Base-by-base conservation (phyloP, 2,888 invertebrate species). In the Tipula unca region DNA sequence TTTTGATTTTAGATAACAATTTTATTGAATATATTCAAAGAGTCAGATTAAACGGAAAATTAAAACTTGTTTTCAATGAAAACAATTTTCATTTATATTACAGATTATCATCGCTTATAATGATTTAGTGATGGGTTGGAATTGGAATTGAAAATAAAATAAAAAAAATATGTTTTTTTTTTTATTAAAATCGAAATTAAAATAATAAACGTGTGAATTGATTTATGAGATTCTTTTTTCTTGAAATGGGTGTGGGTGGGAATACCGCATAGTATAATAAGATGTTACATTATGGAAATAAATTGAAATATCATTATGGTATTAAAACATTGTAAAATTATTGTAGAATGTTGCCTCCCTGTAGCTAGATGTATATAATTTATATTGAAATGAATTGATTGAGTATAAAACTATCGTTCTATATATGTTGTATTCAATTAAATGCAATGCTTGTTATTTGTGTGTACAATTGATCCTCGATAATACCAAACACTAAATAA, bases 151-250 rank as follows among this genome's bases (percentile, higher is more conserved):
- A 17, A 48, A 48, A 48, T 4, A 48, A 32, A 32, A 32, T 6
- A 32, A 6, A 32, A 32, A 32, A 32, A 1, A 17, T 17, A 17
- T 17, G 6, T 48, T n/a, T n/a, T n/a, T n/a, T n/a, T n/a, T n/a
- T n/a, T n/a, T n/a, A n/a, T n/a, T n/a, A 25, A 69, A 69, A 69
- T 69, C 69, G 69, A 25, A 69, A 69, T 69, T 69, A 69, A 20
- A 69, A 69, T 69, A 69, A 69, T 54, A 54, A 69, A 69, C 69
- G 69, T 69, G 69, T 69, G 69, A 69, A 69, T 69, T 69, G 69
- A 69, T 69, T 69, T 69, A 69, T 69, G 20, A 25, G 25, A 69
- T 69, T 69, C 69, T 69, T 69, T 54, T n/a, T n/a, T n/a, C n/a
- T 25, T 10, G 25, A 69, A 69, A 69, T 69, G 69, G 69, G 69